These are phyloP conservation scores for Agelas oroides DNA, from an alignment of 37 sponge, comb jelly and placozoan species.

Conservation along the genomic window DNA sequence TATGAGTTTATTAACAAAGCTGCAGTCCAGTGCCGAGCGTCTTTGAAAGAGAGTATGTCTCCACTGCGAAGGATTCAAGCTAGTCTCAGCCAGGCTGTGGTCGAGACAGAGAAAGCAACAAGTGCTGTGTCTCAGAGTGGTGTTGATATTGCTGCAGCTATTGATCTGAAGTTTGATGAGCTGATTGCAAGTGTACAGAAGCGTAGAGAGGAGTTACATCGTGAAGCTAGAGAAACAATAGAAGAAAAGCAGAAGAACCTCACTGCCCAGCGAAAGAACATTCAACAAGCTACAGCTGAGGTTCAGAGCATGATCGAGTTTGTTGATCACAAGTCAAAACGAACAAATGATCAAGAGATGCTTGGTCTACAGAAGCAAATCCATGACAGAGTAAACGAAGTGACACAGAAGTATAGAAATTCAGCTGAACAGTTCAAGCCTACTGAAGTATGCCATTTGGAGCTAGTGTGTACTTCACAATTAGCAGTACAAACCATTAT, in stretches of 20 bases:
- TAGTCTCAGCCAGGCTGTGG: neutral
- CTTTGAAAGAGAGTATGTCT: neutral
- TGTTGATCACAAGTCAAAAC: neutral
- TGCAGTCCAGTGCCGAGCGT: neutral
- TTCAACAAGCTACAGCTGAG: neutral
- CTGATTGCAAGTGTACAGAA: neutral
- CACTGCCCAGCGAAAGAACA: neutral
- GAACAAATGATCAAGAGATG: neutral
- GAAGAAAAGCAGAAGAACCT: neutral
- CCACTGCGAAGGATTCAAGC: neutral
- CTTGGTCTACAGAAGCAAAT: constrained; percentile 10
- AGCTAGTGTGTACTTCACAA: too few relatives aligned
- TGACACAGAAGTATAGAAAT: neutral
- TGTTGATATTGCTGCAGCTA: neutral
- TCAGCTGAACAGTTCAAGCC: too few relatives aligned
- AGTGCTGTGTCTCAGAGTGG: neutral
- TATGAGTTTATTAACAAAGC: neutral
- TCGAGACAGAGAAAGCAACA: neutral
- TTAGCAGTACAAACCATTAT: too few relatives aligned
- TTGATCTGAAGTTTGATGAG: neutral
- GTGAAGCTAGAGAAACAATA: neutral
- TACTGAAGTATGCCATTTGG: too few relatives aligned
- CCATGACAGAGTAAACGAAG: neutral
- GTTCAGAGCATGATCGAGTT: constrained; percentile 4
- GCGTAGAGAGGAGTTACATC: neutral